Conservation (phyloP, 2,113 vertebrate species). For the Helogale parvula region DNA sequence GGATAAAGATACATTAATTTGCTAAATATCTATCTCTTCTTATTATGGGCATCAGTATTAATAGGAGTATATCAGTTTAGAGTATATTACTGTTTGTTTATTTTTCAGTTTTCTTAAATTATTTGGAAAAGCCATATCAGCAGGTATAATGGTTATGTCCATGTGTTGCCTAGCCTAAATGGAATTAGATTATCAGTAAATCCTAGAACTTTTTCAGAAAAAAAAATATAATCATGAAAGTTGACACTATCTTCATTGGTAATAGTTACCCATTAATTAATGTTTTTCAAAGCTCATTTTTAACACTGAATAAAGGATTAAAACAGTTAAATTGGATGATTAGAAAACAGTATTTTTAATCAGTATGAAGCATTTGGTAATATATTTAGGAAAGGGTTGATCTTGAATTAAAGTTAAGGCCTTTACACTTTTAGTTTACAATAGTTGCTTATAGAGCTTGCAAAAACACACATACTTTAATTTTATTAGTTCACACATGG, state of each 20-base stretch:
- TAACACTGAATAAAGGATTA: constrained; percentile 5
- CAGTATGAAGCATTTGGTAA: constrained; percentile 28
- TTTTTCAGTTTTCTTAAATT: background rate
- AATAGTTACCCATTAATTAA: background rate
- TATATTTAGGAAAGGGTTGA: constrained; percentile 9
- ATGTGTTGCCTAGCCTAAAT: background rate
- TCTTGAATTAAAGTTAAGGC: constrained; percentile 18
- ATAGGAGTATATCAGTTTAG: background rate
- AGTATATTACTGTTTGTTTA: background rate
- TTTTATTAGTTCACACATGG: background rate
- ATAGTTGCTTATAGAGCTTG: background rate
- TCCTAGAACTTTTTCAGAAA: background rate
- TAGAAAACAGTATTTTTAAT: background rate
- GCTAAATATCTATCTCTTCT: background rate
- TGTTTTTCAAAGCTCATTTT: constrained; percentile 9
- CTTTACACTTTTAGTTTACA: background rate
- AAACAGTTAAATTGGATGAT: background rate
- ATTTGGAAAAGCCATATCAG: background rate
- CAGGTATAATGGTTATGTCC: background rate
- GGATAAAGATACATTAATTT: background rate
- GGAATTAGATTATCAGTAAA: background rate
- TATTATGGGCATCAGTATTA: background rate
- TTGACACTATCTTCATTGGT: background rate
- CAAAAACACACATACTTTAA: background rate
- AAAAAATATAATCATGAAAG: background rate